These are phyloP conservation scores for Bufo bufo DNA, from an alignment of 2,113 vertebrate genomes.

Conservation along the genomic window DNA sequence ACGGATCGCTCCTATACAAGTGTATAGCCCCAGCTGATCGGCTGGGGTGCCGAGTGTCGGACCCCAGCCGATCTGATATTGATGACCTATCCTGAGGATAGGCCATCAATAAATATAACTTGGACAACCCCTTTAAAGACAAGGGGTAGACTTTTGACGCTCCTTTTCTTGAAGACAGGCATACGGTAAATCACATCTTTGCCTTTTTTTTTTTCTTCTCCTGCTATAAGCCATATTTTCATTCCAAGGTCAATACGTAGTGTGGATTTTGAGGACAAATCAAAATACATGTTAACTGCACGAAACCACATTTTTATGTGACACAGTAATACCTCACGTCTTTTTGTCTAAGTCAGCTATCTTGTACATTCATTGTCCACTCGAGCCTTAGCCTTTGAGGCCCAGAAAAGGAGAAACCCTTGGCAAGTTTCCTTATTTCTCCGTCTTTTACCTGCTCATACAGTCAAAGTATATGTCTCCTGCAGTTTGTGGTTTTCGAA, in stretches of 20 bases:
- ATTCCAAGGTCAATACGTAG: conserved; percentile 47
- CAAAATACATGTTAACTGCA: conserved; percentile 31
- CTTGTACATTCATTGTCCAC: conserved; percentile 27
- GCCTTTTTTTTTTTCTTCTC: not conserved
- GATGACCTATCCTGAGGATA: too few species aligned
- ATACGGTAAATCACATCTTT: not conserved
- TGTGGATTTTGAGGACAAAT: conserved; percentile 44
- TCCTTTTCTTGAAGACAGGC: not conserved
- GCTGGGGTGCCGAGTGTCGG: too few species aligned
- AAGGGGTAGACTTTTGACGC: not conserved
- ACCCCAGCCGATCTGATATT: too few species aligned
- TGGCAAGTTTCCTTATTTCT: conserved; percentile 31
- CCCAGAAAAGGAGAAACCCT: conserved; percentile 27
- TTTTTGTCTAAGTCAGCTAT: conserved; percentile 37
- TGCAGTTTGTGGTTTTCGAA: conserved; percentile 19
- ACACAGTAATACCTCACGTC: conserved; percentile 23
- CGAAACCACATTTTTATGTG: conserved; percentile 43
- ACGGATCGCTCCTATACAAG: too few species aligned
- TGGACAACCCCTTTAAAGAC: too few species aligned
- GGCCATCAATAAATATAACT: too few species aligned
- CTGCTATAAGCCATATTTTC: not conserved
- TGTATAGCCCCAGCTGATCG: too few species aligned
- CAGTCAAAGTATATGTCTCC: not conserved
- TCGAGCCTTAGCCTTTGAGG: conserved; percentile 21
- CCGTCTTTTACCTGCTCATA: not conserved